A percentile compares a stretch with the other conserved stretches of the same genome.
Evolutionary conservation across 2,888 invertebrate species (phyloP).

Genomic region (Lypha dubia): DNA sequence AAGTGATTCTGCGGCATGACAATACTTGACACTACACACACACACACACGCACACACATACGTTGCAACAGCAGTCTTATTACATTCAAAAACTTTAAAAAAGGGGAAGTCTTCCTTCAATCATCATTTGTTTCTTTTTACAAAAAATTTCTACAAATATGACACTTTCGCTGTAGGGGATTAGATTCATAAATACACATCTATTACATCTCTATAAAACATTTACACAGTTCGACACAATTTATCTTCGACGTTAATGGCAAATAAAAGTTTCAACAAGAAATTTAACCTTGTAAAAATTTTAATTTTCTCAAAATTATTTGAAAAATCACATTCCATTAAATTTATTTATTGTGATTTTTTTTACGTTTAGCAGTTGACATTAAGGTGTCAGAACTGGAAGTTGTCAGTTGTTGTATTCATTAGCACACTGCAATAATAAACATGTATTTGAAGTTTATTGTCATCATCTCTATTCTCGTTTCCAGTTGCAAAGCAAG

Average conservation of each 20-base stretch:
- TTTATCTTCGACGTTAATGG: too few species aligned
- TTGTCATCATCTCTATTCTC: slow-evolving; percentile 44
- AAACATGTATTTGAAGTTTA: slow-evolving; percentile 38
- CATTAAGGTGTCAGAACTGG: slow-evolving; percentile 18
- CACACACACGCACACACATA: too few species aligned
- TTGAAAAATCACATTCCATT: neutral
- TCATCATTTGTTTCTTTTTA: too few species aligned
- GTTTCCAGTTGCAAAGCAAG: slow-evolving; percentile 32
- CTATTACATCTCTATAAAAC: too few species aligned
- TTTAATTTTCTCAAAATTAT: neutral
- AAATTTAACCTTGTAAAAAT: too few species aligned
- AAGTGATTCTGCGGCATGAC: neutral
- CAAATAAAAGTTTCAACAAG: too few species aligned
- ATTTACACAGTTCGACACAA: too few species aligned
- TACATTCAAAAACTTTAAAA: neutral
- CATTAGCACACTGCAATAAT: slow-evolving; percentile 60
- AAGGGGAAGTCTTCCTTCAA: neutral
- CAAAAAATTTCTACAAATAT: too few species aligned
- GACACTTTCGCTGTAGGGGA: too few species aligned
- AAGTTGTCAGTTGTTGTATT: slow-evolving; percentile 59
- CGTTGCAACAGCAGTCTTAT: neutral
- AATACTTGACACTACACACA: too few species aligned
- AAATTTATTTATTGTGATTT: neutral
- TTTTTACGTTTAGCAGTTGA: neutral
- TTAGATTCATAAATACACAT: too few species aligned